Base-by-base conservation (phyloP, 1,140 invertebrate genomes). In the Drosophila albomicans region DNA sequence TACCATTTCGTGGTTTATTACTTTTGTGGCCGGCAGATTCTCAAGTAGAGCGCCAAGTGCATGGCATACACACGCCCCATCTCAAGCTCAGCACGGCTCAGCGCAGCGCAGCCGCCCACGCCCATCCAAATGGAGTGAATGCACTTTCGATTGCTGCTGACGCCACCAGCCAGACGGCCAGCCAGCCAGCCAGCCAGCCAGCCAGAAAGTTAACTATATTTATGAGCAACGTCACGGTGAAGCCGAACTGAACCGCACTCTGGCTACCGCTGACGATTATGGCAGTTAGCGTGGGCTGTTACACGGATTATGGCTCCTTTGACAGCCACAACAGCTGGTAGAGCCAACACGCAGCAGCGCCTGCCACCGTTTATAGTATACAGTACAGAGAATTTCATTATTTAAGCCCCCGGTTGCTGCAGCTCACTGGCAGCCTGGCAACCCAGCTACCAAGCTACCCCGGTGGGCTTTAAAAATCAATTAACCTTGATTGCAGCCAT, bases 1-100 rank as follows among this genome's bases (percentile, higher is more conserved):
- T 89, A 89, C 86, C 85, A 89, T 90, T 89, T 90, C 74, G 86
- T 89, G 85, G 86, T 89, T 89, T 89, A 89, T 89, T 89, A 89
- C 85, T 90, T 88, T 81, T 85, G 85, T 66, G 85, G 85, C 75
- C 79, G 81, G 67, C 78, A 69, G 74, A 69, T 81, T 79, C 81
- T 89, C 81, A 88, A 88, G 85, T 80, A 89, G 73, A 70, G 49
- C 64, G 38, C 59, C 70, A 73, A 75, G 61, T 75, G 78, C 68
- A 68, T 51, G 67, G 49, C 58, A 64, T 45, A 67, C 35, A 56
- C 70, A 38, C 46, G 28, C 70, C 41, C 41, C 20, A 25, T 3
- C 20, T 25, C 20, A 25, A 43, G 49, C 43, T 30, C 46, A 13
- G 41, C 41, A 43, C 41, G 41, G 41, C 41, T 25, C 45, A 16